phyloP scores from a whole-genome alignment of 2,797 vertebrate genomes.

The Microtus agrestis region DNA sequence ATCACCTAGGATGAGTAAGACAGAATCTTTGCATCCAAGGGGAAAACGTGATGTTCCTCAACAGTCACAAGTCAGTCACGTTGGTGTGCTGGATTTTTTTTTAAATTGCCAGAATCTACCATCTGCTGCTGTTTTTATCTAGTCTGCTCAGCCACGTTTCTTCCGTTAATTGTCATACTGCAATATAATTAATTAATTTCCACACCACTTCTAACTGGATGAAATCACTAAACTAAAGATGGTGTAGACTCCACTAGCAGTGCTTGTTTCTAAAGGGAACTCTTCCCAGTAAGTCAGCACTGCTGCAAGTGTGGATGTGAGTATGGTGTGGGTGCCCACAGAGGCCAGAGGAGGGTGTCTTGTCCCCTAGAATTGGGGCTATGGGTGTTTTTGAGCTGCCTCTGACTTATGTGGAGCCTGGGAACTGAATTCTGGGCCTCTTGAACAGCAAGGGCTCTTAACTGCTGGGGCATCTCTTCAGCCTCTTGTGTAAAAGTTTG shows the following conservation, averaged over 20 bases:
- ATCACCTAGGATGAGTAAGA: slow-evolving; percentile 73
- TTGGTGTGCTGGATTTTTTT: slow-evolving; percentile 64
- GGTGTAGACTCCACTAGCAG: background rate
- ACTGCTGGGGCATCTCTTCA: background rate
- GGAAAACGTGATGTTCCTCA: slow-evolving; percentile 69
- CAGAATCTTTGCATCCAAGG: slow-evolving; percentile 67
- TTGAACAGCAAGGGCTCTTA: background rate
- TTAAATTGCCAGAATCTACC: slow-evolving; percentile 72
- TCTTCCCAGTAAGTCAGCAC: background rate
- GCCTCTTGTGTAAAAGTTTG: background rate
- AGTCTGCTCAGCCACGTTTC: slow-evolving; percentile 53
- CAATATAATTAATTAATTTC: slow-evolving; percentile 26
- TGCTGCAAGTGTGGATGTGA: background rate
- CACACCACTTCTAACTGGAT: slow-evolving; percentile 60
- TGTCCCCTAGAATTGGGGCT: background rate
- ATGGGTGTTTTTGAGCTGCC: background rate
- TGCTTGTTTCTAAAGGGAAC: slow-evolving; percentile 40
- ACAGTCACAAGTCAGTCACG: slow-evolving; percentile 59
- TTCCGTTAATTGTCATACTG: slow-evolving; percentile 68
- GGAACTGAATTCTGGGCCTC: background rate
- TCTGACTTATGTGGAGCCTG: background rate
- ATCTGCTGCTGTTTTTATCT: slow-evolving; percentile 79
- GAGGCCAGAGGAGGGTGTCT: background rate
- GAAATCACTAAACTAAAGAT: slow-evolving; percentile 61
- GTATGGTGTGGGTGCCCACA: background rate